These are phyloP conservation scores for Platycercus adscitus DNA, from an alignment of 2,113 vertebrate genomes.

Conservation along the genomic window DNA sequence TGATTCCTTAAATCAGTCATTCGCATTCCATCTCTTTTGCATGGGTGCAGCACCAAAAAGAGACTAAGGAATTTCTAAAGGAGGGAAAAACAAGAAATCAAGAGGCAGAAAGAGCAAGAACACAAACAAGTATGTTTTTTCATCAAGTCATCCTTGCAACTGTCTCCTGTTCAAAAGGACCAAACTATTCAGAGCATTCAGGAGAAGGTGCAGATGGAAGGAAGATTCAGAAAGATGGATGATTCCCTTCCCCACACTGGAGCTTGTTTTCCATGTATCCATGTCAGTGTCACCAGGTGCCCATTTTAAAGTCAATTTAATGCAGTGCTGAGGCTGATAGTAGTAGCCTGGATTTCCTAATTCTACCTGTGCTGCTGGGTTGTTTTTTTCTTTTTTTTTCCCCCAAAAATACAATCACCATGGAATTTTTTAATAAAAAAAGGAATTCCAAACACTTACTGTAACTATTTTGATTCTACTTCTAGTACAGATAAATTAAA, in stretches of 20 bases:
- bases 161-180: background rate
- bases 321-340: slow-evolving; percentile 11
- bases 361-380: slow-evolving; percentile 38
- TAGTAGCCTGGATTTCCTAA: slow-evolving; percentile 52
- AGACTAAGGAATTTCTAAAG: background rate
- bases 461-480: slow-evolving; percentile 65
- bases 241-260: background rate
- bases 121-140: rapidly evolving
- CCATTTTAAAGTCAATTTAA: slow-evolving; percentile 6
- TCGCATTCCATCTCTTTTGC: too few species aligned
- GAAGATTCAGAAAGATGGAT: background rate
- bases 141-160: background rate
- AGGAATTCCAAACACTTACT: slow-evolving; percentile 77
- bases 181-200: background rate
- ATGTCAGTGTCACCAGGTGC: background rate
- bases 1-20: background rate
- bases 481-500: slow-evolving; percentile 58
- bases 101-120: background rate
- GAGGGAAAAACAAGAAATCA: background rate
- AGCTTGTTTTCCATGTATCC: background rate
- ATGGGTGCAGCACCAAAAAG: background rate
- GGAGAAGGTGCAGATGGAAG: background rate
- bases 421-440: slow-evolving; percentile 82
- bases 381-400: background rate
- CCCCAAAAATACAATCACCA: slow-evolving; percentile 41